phyloP scores from a whole-genome alignment of 2,797 vertebrate species.

The Cichlasoma orientale region DNA sequence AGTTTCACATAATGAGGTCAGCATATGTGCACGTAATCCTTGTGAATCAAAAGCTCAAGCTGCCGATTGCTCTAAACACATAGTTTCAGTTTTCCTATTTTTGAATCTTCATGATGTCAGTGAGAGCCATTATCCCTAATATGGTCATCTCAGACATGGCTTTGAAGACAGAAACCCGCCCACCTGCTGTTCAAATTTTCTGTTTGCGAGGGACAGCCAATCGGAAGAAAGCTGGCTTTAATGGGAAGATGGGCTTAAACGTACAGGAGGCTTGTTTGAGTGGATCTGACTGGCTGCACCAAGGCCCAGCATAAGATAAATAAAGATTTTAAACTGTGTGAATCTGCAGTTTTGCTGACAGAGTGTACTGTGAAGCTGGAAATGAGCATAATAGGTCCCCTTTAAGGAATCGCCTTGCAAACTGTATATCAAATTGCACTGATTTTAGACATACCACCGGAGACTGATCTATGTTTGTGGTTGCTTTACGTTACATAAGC shows the following conservation, averaged over 20 bases:
- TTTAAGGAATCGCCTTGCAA: background rate
- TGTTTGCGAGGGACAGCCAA: background rate
- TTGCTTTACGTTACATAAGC: background rate
- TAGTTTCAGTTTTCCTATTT: too few species aligned
- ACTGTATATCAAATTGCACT: background rate
- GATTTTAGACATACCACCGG: background rate
- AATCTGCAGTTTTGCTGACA: background rate
- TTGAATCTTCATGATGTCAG: too few species aligned
- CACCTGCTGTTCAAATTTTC: background rate
- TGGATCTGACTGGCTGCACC: background rate
- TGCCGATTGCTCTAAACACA: too few species aligned
- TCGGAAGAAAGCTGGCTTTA: background rate
- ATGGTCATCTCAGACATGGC: too few species aligned
- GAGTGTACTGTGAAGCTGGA: background rate
- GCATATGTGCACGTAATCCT: too few species aligned
- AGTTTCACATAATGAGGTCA: too few species aligned
- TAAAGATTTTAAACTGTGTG: background rate
- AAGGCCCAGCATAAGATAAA: background rate
- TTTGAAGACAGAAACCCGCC: background rate
- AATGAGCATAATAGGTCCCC: background rate
- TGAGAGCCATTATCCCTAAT: too few species aligned
- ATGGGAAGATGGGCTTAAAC: background rate
- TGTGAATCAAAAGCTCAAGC: too few species aligned
- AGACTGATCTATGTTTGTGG: background rate
- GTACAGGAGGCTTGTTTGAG: background rate